Evolutionary conservation across 2,797 vertebrate genomes (phyloP), one percentile per base, ranked within the genome.

Genomic region (Sorex maritimensis): DNA sequence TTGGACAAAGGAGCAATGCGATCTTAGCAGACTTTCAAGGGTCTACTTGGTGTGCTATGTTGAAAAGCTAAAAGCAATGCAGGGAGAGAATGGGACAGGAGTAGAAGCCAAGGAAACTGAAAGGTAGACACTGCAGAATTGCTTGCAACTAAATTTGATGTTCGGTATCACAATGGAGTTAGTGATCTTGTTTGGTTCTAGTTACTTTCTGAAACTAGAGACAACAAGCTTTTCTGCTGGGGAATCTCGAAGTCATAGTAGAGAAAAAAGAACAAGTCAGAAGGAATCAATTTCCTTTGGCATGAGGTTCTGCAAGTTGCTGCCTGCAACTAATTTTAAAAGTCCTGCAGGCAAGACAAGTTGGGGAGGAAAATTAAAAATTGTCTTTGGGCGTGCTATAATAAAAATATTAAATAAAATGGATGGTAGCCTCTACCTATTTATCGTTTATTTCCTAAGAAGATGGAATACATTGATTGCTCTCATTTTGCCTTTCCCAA

Each of bases 401-500:
- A 90, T 34, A 61, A 93, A 95, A 89, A 69, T 28, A 67, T 30
- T 58, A 69, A 90, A 65, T 63, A 10, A 85, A 94, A 67, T 46
- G 30, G 73, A 85, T 91, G 68, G 23, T 34, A 74, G 86, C 61
- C 10, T 73, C 81, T 80, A 82, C 19, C 52, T 23, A 77, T 71
- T 65, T 52, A 9, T 83, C 71, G 82, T 77, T 77, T 91, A 92
- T 91, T 92, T 85, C 68, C 28, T 92, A 38, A 61, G 90, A 91
- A 78, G 41, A 63, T 74, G 41, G 52, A 87, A 82, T 92, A 30
- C 34, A 88, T 63, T 83, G 68, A 81, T 85, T 68, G 71, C 44
- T 91, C 52, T 94, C 79, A 73, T 80, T 94, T 85, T 90, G 61
- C 61, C 71, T 92, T 90, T 79, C 24, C 72, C 86, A 94, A 80